Conservation (phyloP, 2,888 invertebrate species). For the Lobophora halterata region DNA sequence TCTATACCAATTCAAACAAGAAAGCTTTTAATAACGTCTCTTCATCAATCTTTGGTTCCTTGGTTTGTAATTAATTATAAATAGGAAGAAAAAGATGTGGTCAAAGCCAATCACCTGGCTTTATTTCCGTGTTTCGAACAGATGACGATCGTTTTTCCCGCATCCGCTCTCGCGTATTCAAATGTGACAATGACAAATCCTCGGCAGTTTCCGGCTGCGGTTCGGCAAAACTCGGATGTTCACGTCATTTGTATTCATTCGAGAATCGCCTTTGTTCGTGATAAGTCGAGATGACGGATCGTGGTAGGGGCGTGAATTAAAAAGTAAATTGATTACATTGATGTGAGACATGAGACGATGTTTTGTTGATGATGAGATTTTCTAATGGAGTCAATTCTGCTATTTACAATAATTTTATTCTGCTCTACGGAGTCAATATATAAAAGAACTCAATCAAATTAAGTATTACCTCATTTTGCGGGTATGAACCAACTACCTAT, state of each 20-base stretch:
- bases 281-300: conserved; percentile 51
- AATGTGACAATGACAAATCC: conserved; percentile 78
- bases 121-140: conserved; percentile 46
- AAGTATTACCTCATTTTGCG: too few species aligned
- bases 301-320: conserved; percentile 53
- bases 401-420: too few species aligned
- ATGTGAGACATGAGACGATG: conserved; percentile 13
- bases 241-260: conserved; percentile 75
- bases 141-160: conserved; percentile 75
- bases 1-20: too few species aligned
- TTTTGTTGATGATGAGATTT: conserved; percentile 16
- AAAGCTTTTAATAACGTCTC: too few species aligned
- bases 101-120: conserved; percentile 7
- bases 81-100: too few species aligned
- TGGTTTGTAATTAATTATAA: too few species aligned
- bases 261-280: conserved; percentile 52
- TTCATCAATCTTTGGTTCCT: too few species aligned
- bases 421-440: too few species aligned
- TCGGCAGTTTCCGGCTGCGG: conserved; percentile 70
- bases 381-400: too few species aligned
- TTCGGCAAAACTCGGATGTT: conserved; percentile 63
- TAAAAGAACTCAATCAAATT: too few species aligned
- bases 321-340: conserved; percentile 34
- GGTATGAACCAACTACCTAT: too few species aligned
- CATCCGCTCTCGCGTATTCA: conserved; percentile 71